Evolutionary conservation across 2,888 invertebrate genomes (phyloP).

Genomic region (Cantharis lateralis): DNA sequence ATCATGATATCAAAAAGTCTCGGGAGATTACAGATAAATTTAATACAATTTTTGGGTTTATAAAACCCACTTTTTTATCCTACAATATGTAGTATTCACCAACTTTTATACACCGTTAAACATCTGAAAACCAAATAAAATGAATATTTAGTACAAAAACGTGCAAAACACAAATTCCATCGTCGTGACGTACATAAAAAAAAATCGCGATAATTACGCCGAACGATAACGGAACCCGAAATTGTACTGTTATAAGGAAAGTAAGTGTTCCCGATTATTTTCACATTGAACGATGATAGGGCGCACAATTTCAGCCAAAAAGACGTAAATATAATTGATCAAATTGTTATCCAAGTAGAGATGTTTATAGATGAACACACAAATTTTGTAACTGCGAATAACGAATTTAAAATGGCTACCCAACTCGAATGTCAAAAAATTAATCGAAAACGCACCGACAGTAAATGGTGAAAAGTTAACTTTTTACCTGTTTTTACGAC

Average conservation of each 20-base stretch:
- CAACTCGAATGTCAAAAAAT: conserved; percentile 31
- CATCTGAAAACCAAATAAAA: neutral
- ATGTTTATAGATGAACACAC: conserved; percentile 16
- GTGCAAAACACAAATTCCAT: conserved; percentile 7
- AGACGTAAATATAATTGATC: neutral
- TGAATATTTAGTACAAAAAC: neutral
- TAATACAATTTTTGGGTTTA: conserved; percentile 47
- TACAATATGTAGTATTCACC: conserved; percentile 52
- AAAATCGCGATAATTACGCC: neutral
- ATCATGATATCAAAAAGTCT: conserved; percentile 59
- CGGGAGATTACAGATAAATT: conserved; percentile 10
- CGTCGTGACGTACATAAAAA: neutral
- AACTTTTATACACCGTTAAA: conserved; percentile 8
- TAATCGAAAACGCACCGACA: conserved; percentile 18
- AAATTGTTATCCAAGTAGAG: neutral
- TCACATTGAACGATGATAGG: neutral
- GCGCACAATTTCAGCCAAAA: neutral
- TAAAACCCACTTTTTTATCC: conserved; percentile 52
- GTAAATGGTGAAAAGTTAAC: conserved; percentile 9
- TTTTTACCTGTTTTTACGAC: conserved; percentile 32
- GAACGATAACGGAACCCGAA: conserved; percentile 2
- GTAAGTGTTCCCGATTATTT: neutral
- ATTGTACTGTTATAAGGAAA: neutral
- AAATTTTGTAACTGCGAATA: neutral
- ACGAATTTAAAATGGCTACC: conserved; percentile 34